phyloP scores from a whole-genome alignment of 2,113 vertebrate species.

The Xenopus tropicalis region DNA sequence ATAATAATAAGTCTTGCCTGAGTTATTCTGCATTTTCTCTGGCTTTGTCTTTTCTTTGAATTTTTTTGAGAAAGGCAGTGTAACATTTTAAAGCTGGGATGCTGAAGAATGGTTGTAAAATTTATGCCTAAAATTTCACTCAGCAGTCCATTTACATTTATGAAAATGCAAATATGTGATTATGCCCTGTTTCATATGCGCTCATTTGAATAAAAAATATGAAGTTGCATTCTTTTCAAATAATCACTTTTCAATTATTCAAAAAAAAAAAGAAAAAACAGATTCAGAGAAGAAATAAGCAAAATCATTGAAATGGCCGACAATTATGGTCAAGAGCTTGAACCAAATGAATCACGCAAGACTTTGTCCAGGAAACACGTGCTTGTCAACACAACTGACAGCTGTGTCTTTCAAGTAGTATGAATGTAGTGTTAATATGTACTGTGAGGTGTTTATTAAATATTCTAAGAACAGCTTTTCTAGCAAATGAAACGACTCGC shows the following conservation, averaged over 20 bases:
- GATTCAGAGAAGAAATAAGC: slow-evolving; percentile 10
- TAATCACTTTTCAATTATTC: too few species aligned
- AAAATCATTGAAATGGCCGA: slow-evolving; percentile 32
- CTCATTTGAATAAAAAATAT: not conserved
- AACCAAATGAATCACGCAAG: slow-evolving; percentile 33
- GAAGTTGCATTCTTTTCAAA: not conserved
- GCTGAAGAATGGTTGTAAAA: too few species aligned
- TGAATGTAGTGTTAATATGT: slow-evolving; percentile 31
- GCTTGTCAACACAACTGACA: slow-evolving; percentile 20
- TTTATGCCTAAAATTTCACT: too few species aligned
- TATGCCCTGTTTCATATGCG: not conserved
- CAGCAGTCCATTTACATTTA: too few species aligned
- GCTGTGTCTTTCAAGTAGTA: slow-evolving; percentile 30
- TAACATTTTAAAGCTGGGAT: too few species aligned
- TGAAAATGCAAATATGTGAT: too few species aligned
- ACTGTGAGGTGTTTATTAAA: slow-evolving; percentile 24
- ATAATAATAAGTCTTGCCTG: too few species aligned
- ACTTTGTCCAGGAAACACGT: slow-evolving; percentile 29
- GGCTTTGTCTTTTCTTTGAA: too few species aligned
- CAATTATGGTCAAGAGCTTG: slow-evolving; percentile 36
- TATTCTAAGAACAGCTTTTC: slow-evolving; percentile 10
- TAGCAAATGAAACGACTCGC: not conserved
- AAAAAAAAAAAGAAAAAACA: not conserved
- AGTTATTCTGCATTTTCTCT: too few species aligned
- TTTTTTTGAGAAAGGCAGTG: too few species aligned